Base-by-base conservation (phyloP, 2,113 vertebrate genomes). In the Halichoeres trimaculatus region DNA sequence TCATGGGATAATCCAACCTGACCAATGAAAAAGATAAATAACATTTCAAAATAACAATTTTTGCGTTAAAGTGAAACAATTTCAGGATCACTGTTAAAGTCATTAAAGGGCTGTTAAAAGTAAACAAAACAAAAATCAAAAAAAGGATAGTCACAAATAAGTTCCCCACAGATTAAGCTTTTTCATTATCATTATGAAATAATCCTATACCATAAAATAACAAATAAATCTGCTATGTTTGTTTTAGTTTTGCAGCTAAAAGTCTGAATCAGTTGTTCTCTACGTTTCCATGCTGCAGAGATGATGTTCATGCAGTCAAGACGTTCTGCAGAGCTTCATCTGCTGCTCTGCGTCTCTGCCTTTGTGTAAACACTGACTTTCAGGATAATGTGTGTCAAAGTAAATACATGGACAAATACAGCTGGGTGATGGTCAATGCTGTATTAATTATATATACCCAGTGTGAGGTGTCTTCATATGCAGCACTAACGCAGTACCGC, bases 371-470 rank as follows among this genome's bases (percentile, higher is more conserved):
- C 75, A 69, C 19, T 0, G 71, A 73, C 73, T 77, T 51, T 56
- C 14, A 35, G 80, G 78, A 71, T 72, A 80, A 85, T 56, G 66
- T 56, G 66, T 57, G 75, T 65, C 56, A 55, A 51, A 67, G 67
- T 76, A 86, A 79, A 84, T 68, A 85, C 68, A 57, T 71, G 74
- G 74, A 82, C 81, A 83, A 86, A 85, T 85, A 83, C 84, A 74
- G 70, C 59, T 40, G 78, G 81, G 80, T 47, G 58, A 55, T 38
- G 80, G 83, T 80, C 85, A 84, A 53, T 24, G 5, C 72, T 36
- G 77, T 68, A 81, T 88, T 73, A 47, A 86, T 90, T 78, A 86
- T 48, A 86, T 65, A 65, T 36, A 48, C 61, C 69, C 55, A 13
- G 30, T 10, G 79, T 48, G 70, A 73, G 60, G 65, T 41, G 74